phyloP scores from a whole-genome alignment of 2,888 invertebrate genomes.

The Pocota personata region DNA sequence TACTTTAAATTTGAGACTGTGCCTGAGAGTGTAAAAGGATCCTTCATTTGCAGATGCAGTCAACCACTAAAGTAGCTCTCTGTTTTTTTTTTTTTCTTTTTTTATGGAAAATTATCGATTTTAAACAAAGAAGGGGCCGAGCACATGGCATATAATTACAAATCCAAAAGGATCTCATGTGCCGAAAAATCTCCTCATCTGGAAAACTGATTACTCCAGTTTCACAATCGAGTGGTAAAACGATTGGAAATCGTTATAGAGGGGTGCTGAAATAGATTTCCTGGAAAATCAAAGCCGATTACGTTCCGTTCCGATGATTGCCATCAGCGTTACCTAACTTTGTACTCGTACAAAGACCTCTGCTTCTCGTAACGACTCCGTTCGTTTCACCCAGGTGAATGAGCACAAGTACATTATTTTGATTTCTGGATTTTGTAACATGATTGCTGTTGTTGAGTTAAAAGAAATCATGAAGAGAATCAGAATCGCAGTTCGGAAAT shows the following conservation, averaged over 20 bases:
- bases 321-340: conserved; percentile 30
- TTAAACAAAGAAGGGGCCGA: background rate
- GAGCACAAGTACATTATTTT: conserved; percentile 2
- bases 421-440: conserved; percentile 22
- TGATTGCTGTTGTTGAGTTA: background rate
- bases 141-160: conserved; percentile 54
- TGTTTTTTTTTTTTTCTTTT: background rate
- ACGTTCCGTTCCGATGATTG: conserved; percentile 40
- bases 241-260: conserved; percentile 25
- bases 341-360: background rate
- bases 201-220: conserved; percentile 55
- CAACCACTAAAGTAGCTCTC: conserved; percentile 34
- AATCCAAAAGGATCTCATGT: conserved; percentile 7
- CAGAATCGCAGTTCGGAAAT: background rate
- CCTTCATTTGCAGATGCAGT: conserved; percentile 53
- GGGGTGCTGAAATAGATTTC: conserved; percentile 12
- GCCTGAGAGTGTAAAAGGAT: background rate
- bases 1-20: background rate
- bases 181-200: conserved; percentile 32
- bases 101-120: conserved; percentile 36
- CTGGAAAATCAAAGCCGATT: conserved; percentile 62
- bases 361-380: background rate
- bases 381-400: background rate
- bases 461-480: background rate
- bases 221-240: conserved; percentile 26